phyloP scores from a whole-genome alignment of 2,888 invertebrate genomes.

The Tiliacea citrago region DNA sequence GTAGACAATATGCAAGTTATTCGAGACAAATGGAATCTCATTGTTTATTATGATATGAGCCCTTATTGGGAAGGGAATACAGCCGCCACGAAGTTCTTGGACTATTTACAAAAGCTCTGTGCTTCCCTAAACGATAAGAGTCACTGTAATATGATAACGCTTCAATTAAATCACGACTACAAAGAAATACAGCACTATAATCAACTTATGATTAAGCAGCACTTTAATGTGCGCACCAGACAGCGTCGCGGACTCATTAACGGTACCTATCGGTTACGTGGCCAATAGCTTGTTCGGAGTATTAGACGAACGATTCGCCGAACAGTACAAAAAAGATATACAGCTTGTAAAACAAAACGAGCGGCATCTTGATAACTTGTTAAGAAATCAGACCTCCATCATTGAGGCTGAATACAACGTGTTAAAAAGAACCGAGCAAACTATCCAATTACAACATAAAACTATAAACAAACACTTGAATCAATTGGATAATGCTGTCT shows the following conservation, averaged over 20 bases:
- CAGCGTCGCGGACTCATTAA: conserved; percentile 27
- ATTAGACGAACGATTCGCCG: conserved; percentile 21
- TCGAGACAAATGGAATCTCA: conserved; percentile 18
- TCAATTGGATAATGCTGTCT: too few relatives aligned
- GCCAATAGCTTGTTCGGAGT: conserved; percentile 22
- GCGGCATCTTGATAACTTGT: too few relatives aligned
- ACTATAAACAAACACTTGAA: too few relatives aligned
- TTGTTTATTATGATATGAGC: conserved; percentile 22
- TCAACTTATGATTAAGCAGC: neutral
- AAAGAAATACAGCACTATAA: too few relatives aligned
- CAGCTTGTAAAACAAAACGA: too few relatives aligned
- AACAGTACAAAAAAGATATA: conserved; percentile 20
- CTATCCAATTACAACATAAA: too few relatives aligned
- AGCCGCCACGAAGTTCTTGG: neutral
- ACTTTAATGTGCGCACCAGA: conserved; percentile 12
- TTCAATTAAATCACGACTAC: too few relatives aligned
- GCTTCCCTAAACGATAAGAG: neutral
- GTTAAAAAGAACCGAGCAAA: too few relatives aligned
- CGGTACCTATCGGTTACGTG: conserved; percentile 20
- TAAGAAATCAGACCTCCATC: too few relatives aligned
- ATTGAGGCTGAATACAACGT: too few relatives aligned
- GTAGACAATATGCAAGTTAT: conserved; percentile 11
- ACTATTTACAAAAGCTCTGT: neutral
- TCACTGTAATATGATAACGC: too few relatives aligned
- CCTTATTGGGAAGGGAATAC: conserved; percentile 23